phyloP scores from a whole-genome alignment of 2,797 vertebrate species.

The Nannoperca australis region DNA sequence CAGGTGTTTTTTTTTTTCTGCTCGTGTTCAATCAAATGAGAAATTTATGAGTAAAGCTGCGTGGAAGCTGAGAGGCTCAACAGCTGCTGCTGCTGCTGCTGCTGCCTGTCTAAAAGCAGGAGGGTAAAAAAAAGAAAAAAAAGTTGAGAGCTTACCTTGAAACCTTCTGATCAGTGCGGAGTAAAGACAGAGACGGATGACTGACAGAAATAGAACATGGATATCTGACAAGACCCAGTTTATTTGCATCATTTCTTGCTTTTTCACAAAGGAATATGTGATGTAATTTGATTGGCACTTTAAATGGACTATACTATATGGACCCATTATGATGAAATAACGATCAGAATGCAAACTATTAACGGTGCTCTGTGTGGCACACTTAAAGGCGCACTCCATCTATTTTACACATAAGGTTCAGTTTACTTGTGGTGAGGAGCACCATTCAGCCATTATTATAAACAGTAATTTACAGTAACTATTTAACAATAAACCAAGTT shows the following conservation, averaged over 20 bases:
- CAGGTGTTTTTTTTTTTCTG: constrained; percentile 5
- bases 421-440: background rate
- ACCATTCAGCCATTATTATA: background rate
- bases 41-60: constrained; percentile 37
- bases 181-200: constrained; percentile 55
- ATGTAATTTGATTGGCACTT: constrained; percentile 69
- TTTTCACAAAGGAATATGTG: constrained; percentile 55
- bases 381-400: constrained; percentile 23
- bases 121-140: constrained; percentile 15
- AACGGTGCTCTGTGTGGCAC: background rate
- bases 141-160: constrained; percentile 40
- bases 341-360: constrained; percentile 21
- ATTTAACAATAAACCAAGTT: background rate
- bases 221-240: constrained; percentile 36
- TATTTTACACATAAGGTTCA: constrained; percentile 10
- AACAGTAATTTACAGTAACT: background rate
- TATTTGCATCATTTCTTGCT: constrained; percentile 52
- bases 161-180: constrained; percentile 56
- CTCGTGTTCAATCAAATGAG: constrained; percentile 45
- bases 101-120: constrained; percentile 28
- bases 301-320: constrained; percentile 58
- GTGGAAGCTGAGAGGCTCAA: constrained; percentile 41
- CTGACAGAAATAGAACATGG: constrained; percentile 65
- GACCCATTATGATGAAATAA: constrained; percentile 61
- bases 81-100: constrained; percentile 42